Evolutionary conservation across 2,888 invertebrate species (phyloP).

Genomic region (Zele albiditarsus): DNA sequence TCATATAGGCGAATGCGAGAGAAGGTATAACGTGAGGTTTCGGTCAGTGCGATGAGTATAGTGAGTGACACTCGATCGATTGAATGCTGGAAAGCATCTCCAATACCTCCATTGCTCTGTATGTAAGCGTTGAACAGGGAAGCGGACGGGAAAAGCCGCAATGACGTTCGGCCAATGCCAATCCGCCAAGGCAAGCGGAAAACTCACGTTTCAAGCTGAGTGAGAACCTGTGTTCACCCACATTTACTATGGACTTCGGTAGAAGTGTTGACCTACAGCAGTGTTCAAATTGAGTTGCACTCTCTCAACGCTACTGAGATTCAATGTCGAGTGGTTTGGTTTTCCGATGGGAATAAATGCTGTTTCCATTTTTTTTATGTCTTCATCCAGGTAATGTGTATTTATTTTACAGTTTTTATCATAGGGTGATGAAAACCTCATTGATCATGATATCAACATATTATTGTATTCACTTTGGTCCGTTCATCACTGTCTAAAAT

Average conservation of each 20-base stretch:
- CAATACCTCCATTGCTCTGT: not conserved
- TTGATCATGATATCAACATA: too few species aligned
- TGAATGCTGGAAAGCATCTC: conserved; percentile 16
- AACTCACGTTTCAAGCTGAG: conserved; percentile 34
- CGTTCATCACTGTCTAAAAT: too few species aligned
- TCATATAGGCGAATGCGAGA: not conserved
- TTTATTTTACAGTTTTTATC: not conserved
- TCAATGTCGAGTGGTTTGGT: conserved; percentile 15
- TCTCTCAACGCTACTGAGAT: conserved; percentile 7
- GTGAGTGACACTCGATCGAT: conserved; percentile 4
- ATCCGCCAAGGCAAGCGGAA: conserved; percentile 27
- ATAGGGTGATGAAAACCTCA: too few species aligned
- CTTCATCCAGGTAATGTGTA: not conserved
- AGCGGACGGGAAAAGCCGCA: not conserved
- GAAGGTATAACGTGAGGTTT: not conserved
- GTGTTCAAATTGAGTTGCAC: conserved; percentile 10
- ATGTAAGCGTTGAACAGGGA: not conserved
- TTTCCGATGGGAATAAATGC: not conserved
- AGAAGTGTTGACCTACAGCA: conserved; percentile 21
- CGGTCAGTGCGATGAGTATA: not conserved
- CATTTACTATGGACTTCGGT: conserved; percentile 25
- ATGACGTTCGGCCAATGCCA: conserved; percentile 17
- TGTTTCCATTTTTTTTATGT: not conserved
- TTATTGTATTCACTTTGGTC: too few species aligned
- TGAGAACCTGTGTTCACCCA: conserved; percentile 29